Conservation (phyloP, 2,888 invertebrate genomes). For the Tyria jacobaeae region DNA sequence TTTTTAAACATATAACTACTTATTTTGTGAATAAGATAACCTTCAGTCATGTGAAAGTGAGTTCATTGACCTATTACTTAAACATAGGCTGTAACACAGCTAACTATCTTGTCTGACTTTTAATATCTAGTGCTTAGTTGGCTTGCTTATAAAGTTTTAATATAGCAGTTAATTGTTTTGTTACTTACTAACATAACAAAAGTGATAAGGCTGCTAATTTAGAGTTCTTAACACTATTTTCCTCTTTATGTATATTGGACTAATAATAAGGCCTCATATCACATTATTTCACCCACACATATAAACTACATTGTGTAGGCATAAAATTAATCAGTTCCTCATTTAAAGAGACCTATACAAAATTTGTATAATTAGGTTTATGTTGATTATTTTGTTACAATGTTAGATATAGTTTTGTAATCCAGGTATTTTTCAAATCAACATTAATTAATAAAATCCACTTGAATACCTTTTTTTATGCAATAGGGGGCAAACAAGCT, state of each 20-base stretch:
- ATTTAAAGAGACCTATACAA: slow-evolving; percentile 23
- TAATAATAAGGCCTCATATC: slow-evolving; percentile 39
- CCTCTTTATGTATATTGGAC: slow-evolving; percentile 41
- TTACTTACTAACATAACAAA: slow-evolving; percentile 29
- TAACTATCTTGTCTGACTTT: slow-evolving; percentile 40
- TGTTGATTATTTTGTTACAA: neutral
- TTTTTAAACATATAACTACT: slow-evolving; percentile 45
- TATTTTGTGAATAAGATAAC: slow-evolving; percentile 57
- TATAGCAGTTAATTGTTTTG: slow-evolving; percentile 23
- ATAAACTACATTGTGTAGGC: slow-evolving; percentile 18
- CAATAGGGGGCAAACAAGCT: no score
- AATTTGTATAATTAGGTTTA: neutral
- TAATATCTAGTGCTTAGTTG: slow-evolving; percentile 36
- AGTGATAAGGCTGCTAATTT: slow-evolving; percentile 26
- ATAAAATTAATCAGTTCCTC: slow-evolving; percentile 36
- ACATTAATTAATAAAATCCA: no score
- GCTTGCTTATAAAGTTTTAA: slow-evolving; percentile 7
- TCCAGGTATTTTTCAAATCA: no score
- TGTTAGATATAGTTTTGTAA: neutral
- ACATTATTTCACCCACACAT: slow-evolving; percentile 18
- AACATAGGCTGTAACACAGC: slow-evolving; percentile 51
- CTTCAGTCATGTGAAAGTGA: slow-evolving; percentile 71
- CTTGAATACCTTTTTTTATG: no score
- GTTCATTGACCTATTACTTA: slow-evolving; percentile 70
- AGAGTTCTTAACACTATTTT: slow-evolving; percentile 38